Conservation (phyloP, 2,888 invertebrate species). For the Lordiphosa fenestrarum region DNA sequence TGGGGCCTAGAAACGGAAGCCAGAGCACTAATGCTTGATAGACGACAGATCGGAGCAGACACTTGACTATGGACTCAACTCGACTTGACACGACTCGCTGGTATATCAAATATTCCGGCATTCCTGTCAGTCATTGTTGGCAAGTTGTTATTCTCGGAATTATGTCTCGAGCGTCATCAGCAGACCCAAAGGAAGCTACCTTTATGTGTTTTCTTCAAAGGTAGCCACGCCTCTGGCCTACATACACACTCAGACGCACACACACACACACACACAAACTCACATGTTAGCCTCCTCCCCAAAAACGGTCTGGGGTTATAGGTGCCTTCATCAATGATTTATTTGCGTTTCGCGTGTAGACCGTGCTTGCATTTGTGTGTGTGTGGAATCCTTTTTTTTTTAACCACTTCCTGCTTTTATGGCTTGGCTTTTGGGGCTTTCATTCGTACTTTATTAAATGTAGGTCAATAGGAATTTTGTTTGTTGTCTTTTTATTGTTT, state of each 20-base stretch:
- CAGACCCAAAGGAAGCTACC: too few relatives aligned
- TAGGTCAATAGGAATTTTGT: slow-evolving; percentile 50
- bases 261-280: background rate
- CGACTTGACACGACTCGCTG: too few relatives aligned
- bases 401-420: slow-evolving; percentile 1
- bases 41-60: too few relatives aligned
- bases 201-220: too few relatives aligned
- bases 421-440: slow-evolving; percentile 6
- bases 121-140: too few relatives aligned
- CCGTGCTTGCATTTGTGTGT: slow-evolving; percentile 9
- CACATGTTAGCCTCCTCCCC: slow-evolving; percentile 1
- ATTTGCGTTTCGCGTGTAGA: slow-evolving; percentile 3
- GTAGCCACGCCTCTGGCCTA: background rate
- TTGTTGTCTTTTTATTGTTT: slow-evolving; percentile 1
- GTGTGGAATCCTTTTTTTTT: slow-evolving; percentile 9
- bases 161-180: too few relatives aligned
- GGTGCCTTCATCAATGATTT: slow-evolving; percentile 20
- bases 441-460: slow-evolving; percentile 5
- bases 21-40: too few relatives aligned
- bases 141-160: background rate
- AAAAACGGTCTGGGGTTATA: slow-evolving; percentile 21
- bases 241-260: background rate
- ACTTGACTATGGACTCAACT: too few relatives aligned
- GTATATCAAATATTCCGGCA: too few relatives aligned
- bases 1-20: too few relatives aligned